Evolutionary conservation across 2,888 invertebrate species (phyloP).

Genomic region (Chymomyza caudatula): DNA sequence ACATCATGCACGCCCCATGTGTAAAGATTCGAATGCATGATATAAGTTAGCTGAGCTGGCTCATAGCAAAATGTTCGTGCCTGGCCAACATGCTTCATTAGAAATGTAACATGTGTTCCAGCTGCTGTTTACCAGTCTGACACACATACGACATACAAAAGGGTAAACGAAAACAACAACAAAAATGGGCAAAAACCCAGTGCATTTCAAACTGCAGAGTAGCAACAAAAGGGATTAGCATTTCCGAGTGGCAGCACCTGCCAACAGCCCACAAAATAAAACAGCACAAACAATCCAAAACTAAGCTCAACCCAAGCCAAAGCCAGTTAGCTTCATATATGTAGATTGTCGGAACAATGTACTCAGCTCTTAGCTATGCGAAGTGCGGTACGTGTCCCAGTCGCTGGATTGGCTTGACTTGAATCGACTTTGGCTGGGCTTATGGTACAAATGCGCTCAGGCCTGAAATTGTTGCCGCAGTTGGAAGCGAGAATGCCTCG

Average conservation of each 20-base stretch:
- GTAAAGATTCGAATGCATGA: not conserved
- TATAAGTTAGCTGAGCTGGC: constrained; percentile 15
- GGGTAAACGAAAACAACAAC: not conserved
- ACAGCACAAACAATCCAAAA: not conserved
- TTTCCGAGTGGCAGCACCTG: not conserved
- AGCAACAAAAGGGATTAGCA: constrained; percentile 11
- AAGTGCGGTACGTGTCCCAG: not conserved
- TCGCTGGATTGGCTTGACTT: not conserved
- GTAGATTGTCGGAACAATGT: not conserved
- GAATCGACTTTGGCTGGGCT: not conserved
- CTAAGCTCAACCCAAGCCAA: not conserved
- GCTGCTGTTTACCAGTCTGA: constrained; percentile 12
- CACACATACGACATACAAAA: not conserved
- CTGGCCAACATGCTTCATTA: constrained; percentile 59
- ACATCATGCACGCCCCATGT: not conserved
- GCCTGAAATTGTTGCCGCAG: constrained; percentile 61
- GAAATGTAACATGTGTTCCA: constrained; percentile 51
- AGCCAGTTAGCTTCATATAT: not conserved
- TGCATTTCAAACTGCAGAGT: constrained; percentile 3
- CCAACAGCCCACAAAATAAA: not conserved
- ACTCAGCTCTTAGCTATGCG: not conserved
- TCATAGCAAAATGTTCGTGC: constrained; percentile 29
- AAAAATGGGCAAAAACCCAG: not conserved
- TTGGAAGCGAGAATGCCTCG: constrained; percentile 53
- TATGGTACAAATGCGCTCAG: constrained; percentile 39